Percentiles rank a stretch among this genome's conserved stretches.
phyloP scores from a whole-genome alignment of 2,888 invertebrate species.

The Trilocha varians region DNA sequence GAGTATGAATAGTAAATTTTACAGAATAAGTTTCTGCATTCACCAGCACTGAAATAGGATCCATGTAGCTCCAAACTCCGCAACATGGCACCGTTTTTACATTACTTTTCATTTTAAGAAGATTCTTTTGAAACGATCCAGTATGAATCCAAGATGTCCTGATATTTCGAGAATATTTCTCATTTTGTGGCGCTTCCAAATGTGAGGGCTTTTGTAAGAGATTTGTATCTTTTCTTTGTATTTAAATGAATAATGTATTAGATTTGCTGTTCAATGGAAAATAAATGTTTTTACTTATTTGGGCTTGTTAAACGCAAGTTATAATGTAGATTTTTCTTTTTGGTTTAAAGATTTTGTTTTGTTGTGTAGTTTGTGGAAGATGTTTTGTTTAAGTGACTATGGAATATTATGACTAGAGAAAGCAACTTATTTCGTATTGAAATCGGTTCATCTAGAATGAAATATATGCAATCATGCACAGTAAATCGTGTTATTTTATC shows the following conservation, averaged over 20 bases:
- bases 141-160: background rate
- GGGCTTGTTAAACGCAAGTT: background rate
- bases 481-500: no score
- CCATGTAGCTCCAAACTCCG: background rate
- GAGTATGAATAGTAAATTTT: no score
- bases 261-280: background rate
- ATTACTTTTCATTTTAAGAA: background rate
- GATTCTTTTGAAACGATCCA: background rate
- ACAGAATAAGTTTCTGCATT: no score
- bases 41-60: slow-evolving; percentile 22
- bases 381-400: no score
- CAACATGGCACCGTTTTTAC: background rate
- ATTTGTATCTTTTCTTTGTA: background rate
- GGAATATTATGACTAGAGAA: no score
- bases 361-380: no score
- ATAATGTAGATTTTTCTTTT: background rate
- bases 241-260: background rate
- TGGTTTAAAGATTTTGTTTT: no score
- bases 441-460: no score
- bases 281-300: background rate
- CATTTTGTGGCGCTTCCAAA: background rate
- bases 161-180: background rate
- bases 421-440: no score
- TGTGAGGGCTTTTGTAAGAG: background rate
- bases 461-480: no score